Evolutionary conservation across 2,888 invertebrate genomes (phyloP), one percentile per base, ranked within the genome.

Genomic region (Argyresthia albistria): DNA sequence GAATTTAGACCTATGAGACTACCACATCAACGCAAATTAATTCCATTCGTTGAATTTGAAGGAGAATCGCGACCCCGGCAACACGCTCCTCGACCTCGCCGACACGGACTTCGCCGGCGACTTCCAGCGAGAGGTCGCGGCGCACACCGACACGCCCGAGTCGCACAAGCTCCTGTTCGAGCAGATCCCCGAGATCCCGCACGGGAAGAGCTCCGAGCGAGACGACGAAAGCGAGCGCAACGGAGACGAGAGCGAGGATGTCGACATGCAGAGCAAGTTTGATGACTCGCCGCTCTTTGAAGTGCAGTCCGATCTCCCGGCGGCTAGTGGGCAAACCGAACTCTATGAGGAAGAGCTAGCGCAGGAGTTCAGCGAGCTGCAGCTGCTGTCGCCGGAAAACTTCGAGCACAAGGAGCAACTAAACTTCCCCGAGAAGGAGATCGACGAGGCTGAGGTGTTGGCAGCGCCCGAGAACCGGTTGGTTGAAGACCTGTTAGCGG

Each of bases 131-230:
- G 74, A 73, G 39, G 60, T 68, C 53, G 71, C 80, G 7, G 60
- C 70, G 51, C 86, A 78, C 56, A 86, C 87, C 42, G 87, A 87
- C 55, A 86, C 87, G 35, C 87, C 87, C 16, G 87, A 87, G 75
- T 87, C 87, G 73, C 86, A 87, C 59, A 87, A 87, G 60, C 66
- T 87, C 51, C 62, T 87, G 10, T 87, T 86, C 63, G 87, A 87
- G 67, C 86, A 87, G 67, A 87, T 87, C 60, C 87, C 87, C 16
- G 87, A 87, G 73, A 86, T 86, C 59, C 87, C 87, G 42, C 84
- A 86, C 62, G 87, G 86, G 10, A 87, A 87, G 61, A 84, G 81
- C 64, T 86, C 84, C 14, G 84, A 86, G 62, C 60, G 84, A 66
- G 39, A 8, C 39, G 39, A 11, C 39, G n/a, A 9, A 3, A 39